Base-by-base conservation (phyloP, 2,113 vertebrate genomes). In the Felis chaus region DNA sequence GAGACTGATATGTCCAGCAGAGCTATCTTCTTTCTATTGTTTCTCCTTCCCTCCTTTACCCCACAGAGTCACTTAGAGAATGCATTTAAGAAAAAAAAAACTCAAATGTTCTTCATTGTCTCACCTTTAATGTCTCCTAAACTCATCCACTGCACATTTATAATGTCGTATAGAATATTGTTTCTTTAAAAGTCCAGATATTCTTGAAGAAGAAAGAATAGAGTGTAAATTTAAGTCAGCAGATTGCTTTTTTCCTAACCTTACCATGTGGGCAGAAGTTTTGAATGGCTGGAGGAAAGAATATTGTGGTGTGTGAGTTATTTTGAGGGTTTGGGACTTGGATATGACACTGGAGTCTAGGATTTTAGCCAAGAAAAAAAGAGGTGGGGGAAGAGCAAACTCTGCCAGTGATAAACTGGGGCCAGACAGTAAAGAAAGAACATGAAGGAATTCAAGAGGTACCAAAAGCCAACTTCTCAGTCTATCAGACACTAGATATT, bases 231-330 rank as follows among this genome's bases (percentile, higher is more conserved):
- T 53, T 73, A 95, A 92, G 45, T 53, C 29, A 33, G 48, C 66
- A 66, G 31, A 76, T 66, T 48, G 19, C 39, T 93, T 78, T 88
- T 31, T 45, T 94, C 41, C 19, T 41, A n/a, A 25, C 31, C 48
- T 93, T 68, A n/a, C 76, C 45, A 9, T 29, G 14, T 48, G 21
- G 68, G 45, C n/a, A 65, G 55, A 91, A 73, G 53, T 66, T 94
- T 31, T 73, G 7, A 94, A 88, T n/a, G 29, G n/a, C 61, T 97
- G 33, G 41, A 90, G 69, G 48, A 93, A 81, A 94, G 74, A 83
- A 15, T 66, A 85, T 63, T 57, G 29, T n/a, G 12, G n/a, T 10
- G 3, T 74, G 2, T 45, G 45, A 31, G 8, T 45, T 89, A 87
- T 94, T 93, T 89, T 71, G 31, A 33, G 69, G 57, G 55, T 88